Percentiles rank a stretch among this genome's conserved stretches.
These are phyloP conservation scores for Bembecia ichneumoniformis DNA, from an alignment of 2,888 invertebrate genomes.

Conservation along the genomic window DNA sequence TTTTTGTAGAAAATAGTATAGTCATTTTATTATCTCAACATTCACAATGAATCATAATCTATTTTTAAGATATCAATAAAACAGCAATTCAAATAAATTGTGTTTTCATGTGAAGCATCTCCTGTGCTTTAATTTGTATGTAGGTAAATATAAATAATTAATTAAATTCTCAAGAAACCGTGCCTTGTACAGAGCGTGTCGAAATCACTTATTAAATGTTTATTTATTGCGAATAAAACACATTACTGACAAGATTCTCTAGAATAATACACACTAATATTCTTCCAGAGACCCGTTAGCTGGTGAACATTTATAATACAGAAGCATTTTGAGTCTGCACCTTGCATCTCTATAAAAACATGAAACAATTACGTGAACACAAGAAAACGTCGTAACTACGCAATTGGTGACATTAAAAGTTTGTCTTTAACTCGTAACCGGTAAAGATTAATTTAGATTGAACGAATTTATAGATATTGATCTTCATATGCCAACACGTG, in stretches of 20 bases:
- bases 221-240: not conserved
- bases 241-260: not conserved
- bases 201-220: no score
- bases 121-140: no score
- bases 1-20: no score
- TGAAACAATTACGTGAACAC: conserved; percentile 58
- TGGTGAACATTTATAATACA: not conserved
- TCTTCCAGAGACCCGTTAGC: not conserved
- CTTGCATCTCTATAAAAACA: conserved; percentile 63
- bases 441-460: conserved; percentile 53
- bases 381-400: conserved; percentile 46
- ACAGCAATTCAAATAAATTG: no score
- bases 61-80: no score
- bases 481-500: conserved; percentile 42
- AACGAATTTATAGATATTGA: conserved; percentile 35
- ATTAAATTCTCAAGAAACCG: no score
- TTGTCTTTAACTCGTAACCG: conserved; percentile 41
- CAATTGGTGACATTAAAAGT: conserved; percentile 45
- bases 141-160: no score
- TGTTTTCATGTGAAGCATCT: no score
- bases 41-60: no score
- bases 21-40: no score
- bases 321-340: conserved; percentile 37
- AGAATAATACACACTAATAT: not conserved
- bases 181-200: no score